These are phyloP conservation scores for Drosophila neotestacea DNA, from an alignment of 2,888 invertebrate genomes.

Conservation along the genomic window DNA sequence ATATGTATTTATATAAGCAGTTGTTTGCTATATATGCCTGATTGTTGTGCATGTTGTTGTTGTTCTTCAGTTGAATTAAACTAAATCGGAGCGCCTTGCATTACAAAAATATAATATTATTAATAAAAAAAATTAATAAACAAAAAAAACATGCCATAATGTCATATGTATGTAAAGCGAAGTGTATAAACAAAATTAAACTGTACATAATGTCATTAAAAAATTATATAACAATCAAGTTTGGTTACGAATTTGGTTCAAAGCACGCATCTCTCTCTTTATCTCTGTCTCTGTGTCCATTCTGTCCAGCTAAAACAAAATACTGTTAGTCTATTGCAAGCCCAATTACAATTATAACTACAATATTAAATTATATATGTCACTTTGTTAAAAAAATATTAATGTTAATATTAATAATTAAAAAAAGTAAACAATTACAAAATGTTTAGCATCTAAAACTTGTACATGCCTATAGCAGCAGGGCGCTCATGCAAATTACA, in stretches of 20 bases:
- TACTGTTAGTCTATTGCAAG: slow-evolving; percentile 80
- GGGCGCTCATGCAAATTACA: slow-evolving; percentile 63
- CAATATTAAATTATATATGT: slow-evolving; percentile 61
- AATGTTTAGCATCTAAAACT: slow-evolving; percentile 78
- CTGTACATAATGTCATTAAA: slow-evolving; percentile 77
- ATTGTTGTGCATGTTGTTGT: slow-evolving; percentile 79
- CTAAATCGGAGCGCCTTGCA: slow-evolving; percentile 68
- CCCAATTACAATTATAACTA: slow-evolving; percentile 66
- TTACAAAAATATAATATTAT: slow-evolving; percentile 35
- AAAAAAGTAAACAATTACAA: slow-evolving; percentile 48
- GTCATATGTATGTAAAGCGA: slow-evolving; percentile 65
- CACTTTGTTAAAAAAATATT: slow-evolving; percentile 64
- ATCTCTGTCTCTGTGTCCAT: slow-evolving; percentile 16
- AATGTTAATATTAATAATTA: slow-evolving; percentile 31
- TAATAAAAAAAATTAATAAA: slow-evolving; percentile 13
- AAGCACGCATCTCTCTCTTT: slow-evolving; percentile 61
- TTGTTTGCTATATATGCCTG: slow-evolving; percentile 76
- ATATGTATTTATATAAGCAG: slow-evolving; percentile 64
- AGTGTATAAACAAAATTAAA: slow-evolving; percentile 59
- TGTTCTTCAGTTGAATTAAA: slow-evolving; percentile 64
- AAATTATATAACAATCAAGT: slow-evolving; percentile 79
- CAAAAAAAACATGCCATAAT: slow-evolving; percentile 63
- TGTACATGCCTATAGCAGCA: slow-evolving; percentile 67
- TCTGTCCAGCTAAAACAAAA: slow-evolving; percentile 67
- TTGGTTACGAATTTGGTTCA: slow-evolving; percentile 77